Evolutionary conservation across 2,888 invertebrate genomes (phyloP).

Genomic region (Deilephila elpenor): DNA sequence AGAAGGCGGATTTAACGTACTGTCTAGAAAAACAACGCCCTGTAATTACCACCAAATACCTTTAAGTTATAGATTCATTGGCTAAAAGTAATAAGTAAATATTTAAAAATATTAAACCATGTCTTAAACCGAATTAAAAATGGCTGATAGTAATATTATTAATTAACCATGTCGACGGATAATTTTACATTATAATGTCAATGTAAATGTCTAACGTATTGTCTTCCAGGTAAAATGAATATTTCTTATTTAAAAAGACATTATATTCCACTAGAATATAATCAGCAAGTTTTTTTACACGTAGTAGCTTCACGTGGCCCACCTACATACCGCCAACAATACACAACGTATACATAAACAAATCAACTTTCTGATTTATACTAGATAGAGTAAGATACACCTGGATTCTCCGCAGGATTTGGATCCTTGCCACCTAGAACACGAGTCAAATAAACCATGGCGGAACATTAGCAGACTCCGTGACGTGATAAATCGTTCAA

Average conservation of each 20-base stretch:
- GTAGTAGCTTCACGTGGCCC: neutral
- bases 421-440: constrained; percentile 16
- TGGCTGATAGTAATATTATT: no score
- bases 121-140: no score
- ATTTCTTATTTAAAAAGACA: no score
- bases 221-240: no score
- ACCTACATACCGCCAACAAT: neutral
- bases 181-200: no score
- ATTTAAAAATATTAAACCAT: no score
- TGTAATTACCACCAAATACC: neutral
- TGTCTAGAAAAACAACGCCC: neutral
- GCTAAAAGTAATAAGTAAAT: no score
- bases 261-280: neutral
- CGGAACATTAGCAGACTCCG: constrained; percentile 6
- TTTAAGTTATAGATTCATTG: no score
- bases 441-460: constrained; percentile 3
- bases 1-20: constrained; percentile 1
- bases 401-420: constrained; percentile 13
- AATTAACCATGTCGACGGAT: no score
- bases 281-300: neutral
- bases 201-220: no score
- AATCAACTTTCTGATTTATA: neutral
- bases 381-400: constrained; percentile 4
- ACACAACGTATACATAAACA: neutral
- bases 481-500: constrained; percentile 25